Conservation (phyloP, 2,797 vertebrate species). For the Sebastes baramenuke region DNA sequence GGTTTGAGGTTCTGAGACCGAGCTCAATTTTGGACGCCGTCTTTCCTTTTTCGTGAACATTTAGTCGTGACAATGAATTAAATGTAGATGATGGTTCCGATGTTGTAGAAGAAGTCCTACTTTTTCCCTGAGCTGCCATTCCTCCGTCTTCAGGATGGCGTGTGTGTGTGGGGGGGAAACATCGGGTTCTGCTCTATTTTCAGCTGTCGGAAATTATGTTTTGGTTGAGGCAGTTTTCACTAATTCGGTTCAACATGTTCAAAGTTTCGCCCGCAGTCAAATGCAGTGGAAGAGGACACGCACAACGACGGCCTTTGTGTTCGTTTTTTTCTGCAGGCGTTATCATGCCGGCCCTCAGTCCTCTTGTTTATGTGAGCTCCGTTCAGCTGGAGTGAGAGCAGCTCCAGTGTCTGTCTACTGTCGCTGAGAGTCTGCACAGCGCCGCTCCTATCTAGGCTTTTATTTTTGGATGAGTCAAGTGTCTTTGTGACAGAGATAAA, state of each 20-base stretch:
- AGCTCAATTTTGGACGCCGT: background rate
- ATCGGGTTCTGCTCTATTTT: slow-evolving; percentile 1
- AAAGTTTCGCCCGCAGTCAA: slow-evolving; percentile 4
- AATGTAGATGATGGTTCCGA: background rate
- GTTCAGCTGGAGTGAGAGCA: slow-evolving; percentile 7
- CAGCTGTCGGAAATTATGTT: slow-evolving; percentile 21
- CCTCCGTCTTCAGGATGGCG: background rate
- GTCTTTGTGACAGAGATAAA: background rate
- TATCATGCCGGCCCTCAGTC: background rate
- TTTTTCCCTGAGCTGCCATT: background rate
- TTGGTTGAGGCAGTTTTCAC: background rate
- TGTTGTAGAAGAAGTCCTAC: background rate
- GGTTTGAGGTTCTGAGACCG: background rate
- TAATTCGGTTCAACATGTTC: background rate
- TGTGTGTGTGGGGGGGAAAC: background rate
- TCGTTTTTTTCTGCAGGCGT: background rate
- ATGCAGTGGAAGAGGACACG: background rate
- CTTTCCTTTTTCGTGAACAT: background rate
- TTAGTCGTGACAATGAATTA: background rate
- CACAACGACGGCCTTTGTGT: slow-evolving; percentile 31
- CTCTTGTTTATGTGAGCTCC: slow-evolving; percentile 2
- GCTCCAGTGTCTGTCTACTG: background rate
- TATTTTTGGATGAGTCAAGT: background rate
- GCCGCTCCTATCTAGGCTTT: background rate
- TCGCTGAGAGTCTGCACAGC: background rate